These are phyloP conservation scores for Syngnathus acus DNA, from an alignment of 2,797 vertebrate genomes.

Conservation along the genomic window DNA sequence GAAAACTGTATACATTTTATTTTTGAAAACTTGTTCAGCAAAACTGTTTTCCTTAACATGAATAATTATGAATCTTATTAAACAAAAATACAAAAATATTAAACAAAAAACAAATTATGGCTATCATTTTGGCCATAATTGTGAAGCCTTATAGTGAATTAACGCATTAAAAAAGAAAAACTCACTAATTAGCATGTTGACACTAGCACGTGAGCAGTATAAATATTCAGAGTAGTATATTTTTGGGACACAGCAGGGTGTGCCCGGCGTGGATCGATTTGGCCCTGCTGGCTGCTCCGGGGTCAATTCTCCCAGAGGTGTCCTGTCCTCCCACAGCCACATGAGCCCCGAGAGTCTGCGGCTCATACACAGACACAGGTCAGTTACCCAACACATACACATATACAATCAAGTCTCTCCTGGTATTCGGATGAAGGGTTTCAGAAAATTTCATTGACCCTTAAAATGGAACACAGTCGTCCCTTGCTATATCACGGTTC, in stretches of 20 bases:
- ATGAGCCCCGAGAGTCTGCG: conserved; percentile 94
- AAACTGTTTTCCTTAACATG: too few relatives aligned
- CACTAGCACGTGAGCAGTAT: conserved; percentile 36
- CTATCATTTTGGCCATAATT: too few relatives aligned
- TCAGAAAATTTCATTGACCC: not conserved
- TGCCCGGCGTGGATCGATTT: conserved; percentile 86
- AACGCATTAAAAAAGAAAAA: too few relatives aligned
- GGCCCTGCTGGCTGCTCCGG: conserved; percentile 79
- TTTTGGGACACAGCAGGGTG: conserved; percentile 78
- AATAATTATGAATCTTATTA: not conserved
- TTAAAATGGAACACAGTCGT: not conserved
- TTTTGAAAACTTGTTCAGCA: too few relatives aligned
- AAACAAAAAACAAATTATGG: too few relatives aligned
- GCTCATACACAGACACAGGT: conserved; percentile 94
- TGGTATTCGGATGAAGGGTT: not conserved
- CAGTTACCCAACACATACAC: conserved; percentile 16
- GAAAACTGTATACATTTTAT: too few relatives aligned
- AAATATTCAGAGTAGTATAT: conserved; percentile 68
- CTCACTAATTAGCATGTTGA: not conserved
- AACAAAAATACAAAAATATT: too few relatives aligned
- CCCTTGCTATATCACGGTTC: too few relatives aligned
- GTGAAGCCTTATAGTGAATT: too few relatives aligned
- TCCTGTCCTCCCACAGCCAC: conserved; percentile 84
- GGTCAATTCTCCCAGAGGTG: conserved; percentile 79
- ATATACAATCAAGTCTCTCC: not conserved